A percentile compares a stretch with the other conserved stretches of the same genome.
phyloP scores from a whole-genome alignment of 2,113 vertebrate genomes.

The Eudorcas thomsonii region DNA sequence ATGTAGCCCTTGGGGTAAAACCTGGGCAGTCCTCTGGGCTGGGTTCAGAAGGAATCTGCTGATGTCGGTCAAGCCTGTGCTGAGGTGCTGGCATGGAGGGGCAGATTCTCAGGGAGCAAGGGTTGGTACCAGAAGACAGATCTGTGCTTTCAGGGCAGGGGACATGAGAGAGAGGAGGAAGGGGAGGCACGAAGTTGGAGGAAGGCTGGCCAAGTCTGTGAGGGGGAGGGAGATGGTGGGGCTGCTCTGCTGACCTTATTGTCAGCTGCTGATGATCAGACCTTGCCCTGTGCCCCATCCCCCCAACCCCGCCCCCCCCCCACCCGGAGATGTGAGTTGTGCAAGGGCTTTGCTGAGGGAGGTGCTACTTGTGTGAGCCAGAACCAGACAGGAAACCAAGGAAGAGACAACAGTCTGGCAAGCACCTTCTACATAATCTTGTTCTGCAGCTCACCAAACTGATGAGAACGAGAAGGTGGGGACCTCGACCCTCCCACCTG shows the following conservation, averaged over 20 bases:
- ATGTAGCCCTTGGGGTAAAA: background rate
- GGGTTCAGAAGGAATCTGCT: background rate
- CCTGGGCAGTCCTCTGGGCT: background rate
- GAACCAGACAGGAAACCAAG: background rate
- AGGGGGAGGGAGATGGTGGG: background rate
- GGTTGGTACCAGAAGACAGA: background rate
- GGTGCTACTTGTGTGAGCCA: background rate
- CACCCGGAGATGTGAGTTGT: background rate
- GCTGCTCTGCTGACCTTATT: background rate
- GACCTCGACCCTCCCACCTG: background rate
- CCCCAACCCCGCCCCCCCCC: background rate
- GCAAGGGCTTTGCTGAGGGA: background rate
- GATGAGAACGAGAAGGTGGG: background rate
- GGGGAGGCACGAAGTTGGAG: background rate
- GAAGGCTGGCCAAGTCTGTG: background rate
- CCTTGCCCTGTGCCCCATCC: accelerated
- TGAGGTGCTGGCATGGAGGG: background rate
- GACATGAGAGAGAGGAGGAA: background rate
- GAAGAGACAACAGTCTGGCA: too few species aligned
- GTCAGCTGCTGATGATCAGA: background rate
- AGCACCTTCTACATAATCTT: background rate
- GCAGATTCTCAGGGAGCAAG: background rate
- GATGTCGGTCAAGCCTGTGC: background rate
- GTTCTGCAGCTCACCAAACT: background rate
- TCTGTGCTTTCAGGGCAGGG: background rate